Base-by-base conservation (phyloP, 2,888 invertebrate species). In the Parasteatoda lunata region DNA sequence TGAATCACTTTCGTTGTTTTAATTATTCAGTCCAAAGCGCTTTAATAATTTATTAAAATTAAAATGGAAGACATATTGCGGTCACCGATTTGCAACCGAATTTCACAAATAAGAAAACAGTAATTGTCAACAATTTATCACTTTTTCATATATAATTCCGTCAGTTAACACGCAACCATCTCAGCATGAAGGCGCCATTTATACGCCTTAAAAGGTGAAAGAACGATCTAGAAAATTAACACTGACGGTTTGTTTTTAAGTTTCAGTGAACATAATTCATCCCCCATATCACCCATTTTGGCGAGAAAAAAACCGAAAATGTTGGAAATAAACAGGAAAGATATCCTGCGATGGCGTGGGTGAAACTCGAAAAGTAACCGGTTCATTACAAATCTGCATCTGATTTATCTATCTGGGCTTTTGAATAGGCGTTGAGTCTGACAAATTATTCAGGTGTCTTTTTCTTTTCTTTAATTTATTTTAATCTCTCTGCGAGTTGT, bases 201-300 rank as follows among this genome's bases (percentile, higher is more conserved):
- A n/a, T 59, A n/a, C 59, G n/a, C 59, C 59, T 59, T 59, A 59
- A 59, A 59, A 59, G 59, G 59, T 59, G 9, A 59, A 59, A 59
- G 59, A 59, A 59, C 59, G 59, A 59, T 59, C n/a, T 59, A n/a
- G 59, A 59, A 59, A 59, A 59, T 59, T 9, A 59, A 4, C 59
- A 59, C n/a, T 59, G 59, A 59, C 59, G 59, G 9, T n/a, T 59
- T 59, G 59, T 59, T 59, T 59, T 59, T 59, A 59, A 59, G 11
- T 13, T 13, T n/a, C 5, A 13, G 8, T 6, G 59, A 59, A 7
- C 59, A 59, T 59, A 59, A 59, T 59, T 48, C 78, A 59, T 13
- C 78, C 78, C 78, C 70, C 78, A 52, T 52, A 78, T 70, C 70
- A 68, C 78, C 78, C 70, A 52, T 78, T 78, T 70, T 78, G 70